Percentiles rank a stretch among this genome's conserved stretches.
phyloP scores from a whole-genome alignment of 2,113 vertebrate species.

The Prunella himalayana region DNA sequence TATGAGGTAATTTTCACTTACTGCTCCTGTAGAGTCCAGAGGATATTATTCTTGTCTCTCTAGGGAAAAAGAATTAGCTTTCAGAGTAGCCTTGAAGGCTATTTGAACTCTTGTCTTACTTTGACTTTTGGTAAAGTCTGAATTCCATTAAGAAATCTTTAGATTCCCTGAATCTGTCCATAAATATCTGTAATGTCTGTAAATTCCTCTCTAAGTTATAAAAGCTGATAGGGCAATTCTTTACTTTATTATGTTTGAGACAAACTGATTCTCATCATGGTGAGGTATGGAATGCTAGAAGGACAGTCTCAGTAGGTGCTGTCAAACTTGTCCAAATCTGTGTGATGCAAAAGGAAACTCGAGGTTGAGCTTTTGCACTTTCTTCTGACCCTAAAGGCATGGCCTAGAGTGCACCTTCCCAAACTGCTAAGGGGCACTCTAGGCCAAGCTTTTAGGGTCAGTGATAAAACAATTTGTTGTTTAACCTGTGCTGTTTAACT shows the following conservation, averaged over 20 bases:
- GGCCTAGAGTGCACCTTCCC: background rate
- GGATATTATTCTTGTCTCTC: background rate
- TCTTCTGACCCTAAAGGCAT: background rate
- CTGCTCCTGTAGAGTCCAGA: background rate
- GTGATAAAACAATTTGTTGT: background rate
- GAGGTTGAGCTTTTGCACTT: background rate
- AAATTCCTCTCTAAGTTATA: background rate
- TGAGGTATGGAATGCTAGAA: background rate
- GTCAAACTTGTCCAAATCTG: background rate
- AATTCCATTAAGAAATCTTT: background rate
- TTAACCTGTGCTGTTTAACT: background rate
- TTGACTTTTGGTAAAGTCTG: background rate
- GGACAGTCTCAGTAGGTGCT: background rate
- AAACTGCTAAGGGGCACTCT: background rate
- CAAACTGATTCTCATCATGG: background rate
- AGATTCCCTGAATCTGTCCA: background rate
- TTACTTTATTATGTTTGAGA: background rate
- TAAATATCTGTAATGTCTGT: background rate
- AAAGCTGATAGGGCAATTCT: background rate
- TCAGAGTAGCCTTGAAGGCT: background rate
- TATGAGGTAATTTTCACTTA: constrained; percentile 85
- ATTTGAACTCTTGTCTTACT: background rate
- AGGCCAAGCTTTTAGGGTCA: background rate
- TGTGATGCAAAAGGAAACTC: background rate
- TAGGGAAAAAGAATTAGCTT: background rate